Percentiles rank a stretch among this genome's conserved stretches.
Conservation (phyloP, 2,888 invertebrate species). For the Xiphydria camelus region DNA sequence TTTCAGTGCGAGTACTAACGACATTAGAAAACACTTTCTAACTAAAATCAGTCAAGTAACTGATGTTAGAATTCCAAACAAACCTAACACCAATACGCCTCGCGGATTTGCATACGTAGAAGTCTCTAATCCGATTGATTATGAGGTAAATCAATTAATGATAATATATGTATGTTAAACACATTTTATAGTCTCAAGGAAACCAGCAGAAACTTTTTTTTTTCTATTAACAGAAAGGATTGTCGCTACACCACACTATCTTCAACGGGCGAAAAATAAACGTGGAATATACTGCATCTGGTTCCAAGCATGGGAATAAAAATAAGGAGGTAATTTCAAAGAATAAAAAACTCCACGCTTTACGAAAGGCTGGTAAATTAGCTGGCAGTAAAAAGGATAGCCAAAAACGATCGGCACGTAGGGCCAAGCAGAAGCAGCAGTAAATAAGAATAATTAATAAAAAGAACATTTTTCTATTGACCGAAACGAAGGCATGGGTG, state of each 20-base stretch:
- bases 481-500: too few relatives aligned
- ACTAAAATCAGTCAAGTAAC: slow-evolving; percentile 53
- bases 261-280: slow-evolving; percentile 56
- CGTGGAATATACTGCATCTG: slow-evolving; percentile 55
- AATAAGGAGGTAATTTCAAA: slow-evolving; percentile 50
- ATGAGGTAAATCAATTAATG: slow-evolving; percentile 49
- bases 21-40: slow-evolving; percentile 56
- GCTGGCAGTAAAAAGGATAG: slow-evolving; percentile 49
- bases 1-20: slow-evolving; percentile 47
- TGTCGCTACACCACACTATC: slow-evolving; percentile 55
- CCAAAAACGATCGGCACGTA: slow-evolving; percentile 43
- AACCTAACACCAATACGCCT: slow-evolving; percentile 41
- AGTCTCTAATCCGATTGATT: slow-evolving; percentile 51
- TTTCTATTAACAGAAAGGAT: slow-evolving; percentile 54
- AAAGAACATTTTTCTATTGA: too few relatives aligned
- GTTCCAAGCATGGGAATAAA: slow-evolving; percentile 48
- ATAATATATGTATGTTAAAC: slow-evolving; percentile 1
- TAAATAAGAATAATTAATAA: too few relatives aligned
- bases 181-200: neutral
- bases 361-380: slow-evolving; percentile 55
- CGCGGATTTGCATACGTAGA: slow-evolving; percentile 60
- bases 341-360: slow-evolving; percentile 56
- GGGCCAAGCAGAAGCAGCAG: slow-evolving; percentile 14
- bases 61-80: slow-evolving; percentile 54
- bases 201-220: neutral